Conservation (phyloP, 2,113 vertebrate species). For the Aviceda subcristata region DNA sequence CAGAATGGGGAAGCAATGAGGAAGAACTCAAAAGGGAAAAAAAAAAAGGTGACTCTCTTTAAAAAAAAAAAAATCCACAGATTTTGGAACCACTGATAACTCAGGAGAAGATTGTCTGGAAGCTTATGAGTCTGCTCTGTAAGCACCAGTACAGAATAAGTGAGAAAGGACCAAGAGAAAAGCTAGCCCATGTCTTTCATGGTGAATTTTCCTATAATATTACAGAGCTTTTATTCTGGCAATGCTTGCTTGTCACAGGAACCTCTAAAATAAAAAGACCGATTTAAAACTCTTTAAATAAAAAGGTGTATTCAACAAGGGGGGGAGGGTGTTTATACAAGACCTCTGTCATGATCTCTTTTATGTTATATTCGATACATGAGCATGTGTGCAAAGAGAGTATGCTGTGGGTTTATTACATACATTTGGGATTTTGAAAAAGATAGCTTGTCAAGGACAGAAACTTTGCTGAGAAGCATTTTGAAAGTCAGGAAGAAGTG, state of each 20-base stretch:
- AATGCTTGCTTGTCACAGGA: not conserved
- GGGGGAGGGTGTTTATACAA: not conserved
- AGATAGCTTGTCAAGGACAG: not conserved
- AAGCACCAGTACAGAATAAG: not conserved
- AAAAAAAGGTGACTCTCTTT: not conserved
- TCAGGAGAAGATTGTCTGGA: not conserved
- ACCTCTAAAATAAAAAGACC: not conserved
- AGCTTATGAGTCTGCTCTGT: not conserved
- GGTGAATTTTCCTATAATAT: not conserved
- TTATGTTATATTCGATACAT: not conserved
- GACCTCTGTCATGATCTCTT: not conserved
- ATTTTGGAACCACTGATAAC: not conserved
- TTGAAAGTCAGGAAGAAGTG: not conserved
- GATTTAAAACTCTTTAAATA: not conserved
- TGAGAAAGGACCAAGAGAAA: not conserved
- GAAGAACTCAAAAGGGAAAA: not conserved
- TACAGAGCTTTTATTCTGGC: not conserved
- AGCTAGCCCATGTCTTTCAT: not conserved
- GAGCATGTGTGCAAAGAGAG: not conserved
- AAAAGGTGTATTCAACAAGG: not conserved
- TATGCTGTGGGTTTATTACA: not conserved
- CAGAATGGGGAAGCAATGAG: not conserved
- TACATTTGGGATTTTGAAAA: no score
- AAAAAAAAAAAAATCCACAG: no score
- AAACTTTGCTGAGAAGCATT: not conserved